Evolutionary conservation across 2,113 vertebrate genomes (phyloP), one percentile per base, ranked within the genome.

Genomic region (Phaetusa simplex): DNA sequence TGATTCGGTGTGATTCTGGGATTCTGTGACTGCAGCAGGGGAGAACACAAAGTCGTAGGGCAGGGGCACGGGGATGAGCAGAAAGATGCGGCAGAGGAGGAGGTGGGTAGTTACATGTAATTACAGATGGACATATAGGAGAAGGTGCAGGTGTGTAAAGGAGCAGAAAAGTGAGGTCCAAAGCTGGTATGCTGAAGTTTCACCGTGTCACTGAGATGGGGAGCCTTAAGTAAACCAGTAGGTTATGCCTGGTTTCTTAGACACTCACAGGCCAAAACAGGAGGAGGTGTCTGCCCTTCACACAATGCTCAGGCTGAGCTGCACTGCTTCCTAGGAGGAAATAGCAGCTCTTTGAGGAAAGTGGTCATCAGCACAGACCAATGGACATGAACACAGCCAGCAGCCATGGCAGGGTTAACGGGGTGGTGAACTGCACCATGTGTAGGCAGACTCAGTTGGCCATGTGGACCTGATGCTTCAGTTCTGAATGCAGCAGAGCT

Each of bases 401-500:
- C 34, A n/a, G 36, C 40, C 0, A 0, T 11, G 49, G 29, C 36
- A 56, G 52, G 53, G 40, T 14, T 65, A 34, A 45, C 0, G 0
- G 27, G 14, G 19, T 21, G 29, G 2, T 5, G 20, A 82, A 12
- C 14, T 22, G 42, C 55, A 32, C 2, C 0, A 0, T 7, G 34
- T 12, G 21, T 22, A 5, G 11, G 21, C 8, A 10, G 52, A 59
- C 42, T 27, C 38, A 18, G 15, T 12, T 5, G 9, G 38, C 30
- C 9, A 11, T 8, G 16, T 27, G 32, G 59, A 58, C 19, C 50
- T 43, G 55, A 66, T 40, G 22, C 36, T 40, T 32, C 80, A 27
- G 13, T 12, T 61, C 42, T 69, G 32, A 36, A 50, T 20, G 50
- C 26, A 77, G 13, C 7, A 18, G 30, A 11, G 5, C 23, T 4